Conservation (phyloP, 2,797 vertebrate species). For the Petrocephalus sullivani region DNA sequence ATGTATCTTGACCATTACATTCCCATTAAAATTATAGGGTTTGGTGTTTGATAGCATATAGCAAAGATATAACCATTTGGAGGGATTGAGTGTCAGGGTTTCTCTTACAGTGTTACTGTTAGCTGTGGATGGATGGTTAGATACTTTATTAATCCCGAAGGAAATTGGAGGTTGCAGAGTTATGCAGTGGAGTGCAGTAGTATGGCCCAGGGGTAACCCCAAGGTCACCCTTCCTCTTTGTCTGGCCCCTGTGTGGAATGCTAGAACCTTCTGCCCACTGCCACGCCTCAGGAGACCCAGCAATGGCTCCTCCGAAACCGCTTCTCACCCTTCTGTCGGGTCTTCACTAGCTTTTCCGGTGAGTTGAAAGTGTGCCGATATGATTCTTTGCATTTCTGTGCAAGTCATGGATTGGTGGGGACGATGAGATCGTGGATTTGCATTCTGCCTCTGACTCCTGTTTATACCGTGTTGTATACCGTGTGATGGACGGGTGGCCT, state of each 20-base stretch:
- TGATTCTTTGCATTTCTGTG: too few relatives aligned
- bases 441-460: too few relatives aligned
- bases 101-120: background rate
- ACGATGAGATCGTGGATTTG: background rate
- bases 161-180: background rate
- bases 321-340: slow-evolving; percentile 83
- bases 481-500: too few relatives aligned
- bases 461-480: too few relatives aligned
- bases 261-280: slow-evolving; percentile 87
- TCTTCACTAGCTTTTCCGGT: slow-evolving; percentile 97
- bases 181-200: background rate
- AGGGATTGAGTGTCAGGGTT: background rate
- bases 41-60: background rate
- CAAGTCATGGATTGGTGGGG: too few relatives aligned
- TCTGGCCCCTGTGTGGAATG: slow-evolving; percentile 51
- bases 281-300: slow-evolving; percentile 89
- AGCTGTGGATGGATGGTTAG: background rate
- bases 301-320: slow-evolving; percentile 94
- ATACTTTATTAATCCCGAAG: background rate
- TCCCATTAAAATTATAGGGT: background rate
- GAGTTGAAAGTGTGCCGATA: slow-evolving; percentile 16
- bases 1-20: background rate
- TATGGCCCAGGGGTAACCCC: background rate
- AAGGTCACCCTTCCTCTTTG: background rate
- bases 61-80: background rate